Base-by-base conservation (phyloP, 2,113 vertebrate genomes). In the Mus musculus region DNA sequence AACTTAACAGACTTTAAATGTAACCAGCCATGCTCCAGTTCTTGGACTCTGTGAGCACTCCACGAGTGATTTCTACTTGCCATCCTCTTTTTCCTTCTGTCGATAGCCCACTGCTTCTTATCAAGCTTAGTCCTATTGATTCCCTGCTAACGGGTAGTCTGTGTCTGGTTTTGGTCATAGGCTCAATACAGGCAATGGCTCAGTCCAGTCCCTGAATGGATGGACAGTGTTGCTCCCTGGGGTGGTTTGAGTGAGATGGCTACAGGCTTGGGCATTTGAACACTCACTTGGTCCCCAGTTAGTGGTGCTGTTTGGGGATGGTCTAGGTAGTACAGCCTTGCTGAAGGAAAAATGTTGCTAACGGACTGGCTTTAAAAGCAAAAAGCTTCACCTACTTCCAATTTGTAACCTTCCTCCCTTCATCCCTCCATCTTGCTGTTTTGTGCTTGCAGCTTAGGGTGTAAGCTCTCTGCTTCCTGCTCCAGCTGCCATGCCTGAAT, bases 1-100 rank as follows among this genome's bases (percentile, higher is more conserved):
- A 93, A 52, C 46, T 81, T 92, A 89, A n/a, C 78, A 87, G 88
- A 67, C 16, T 88, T 36, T 67, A 61, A 90, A 72, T 89, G 9
- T 17, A 42, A 46, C 75, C 71, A 88, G 28, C 28, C 17, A 22
- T n/a, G 30, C 11, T 19, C 5, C 19, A 73, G 39, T 46, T 14
- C 5, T 11, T 28, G 46, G 80, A 52, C 19, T 33, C 33, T 9
- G 24, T 0, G 1, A 59, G 3, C 49, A 49, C 19, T 7, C 72
- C 19, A 36, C 9, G 22, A 33, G 11, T 20, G 12, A 10, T 26
- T 63, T 49, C 30, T 49, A 33, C 46, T 33, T 20, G 36, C n/a
- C 63, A 7, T 28, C 17, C 28, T 5, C 16, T 49, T 39, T 7
- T 1, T 30, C 46, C 61, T 82, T 63, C 42, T 4, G 3, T 28